Base-by-base conservation (phyloP, 2,113 vertebrate species). In the Tympanuchus pallidicinctus region DNA sequence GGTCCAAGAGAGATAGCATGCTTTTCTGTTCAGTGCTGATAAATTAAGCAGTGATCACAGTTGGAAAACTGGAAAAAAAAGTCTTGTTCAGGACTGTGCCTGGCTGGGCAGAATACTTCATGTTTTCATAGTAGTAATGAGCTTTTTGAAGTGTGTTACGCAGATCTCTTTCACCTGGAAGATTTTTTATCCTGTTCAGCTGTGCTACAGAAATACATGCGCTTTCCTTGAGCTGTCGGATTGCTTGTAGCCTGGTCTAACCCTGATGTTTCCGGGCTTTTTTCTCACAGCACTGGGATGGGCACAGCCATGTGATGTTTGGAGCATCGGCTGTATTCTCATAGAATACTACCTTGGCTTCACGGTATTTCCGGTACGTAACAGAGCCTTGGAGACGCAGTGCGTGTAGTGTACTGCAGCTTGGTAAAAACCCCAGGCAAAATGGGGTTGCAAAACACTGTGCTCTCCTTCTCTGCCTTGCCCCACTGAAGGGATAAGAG, bases 291-390 rank as follows among this genome's bases (percentile, higher is more conserved):
- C 98, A 52, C 93, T 99, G 48, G 98, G 98, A 52, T 99, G 98
- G 99, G 97, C 98, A 42, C 98, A 99, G 2, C 97, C 98, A 1
- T 98, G 98, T 92, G 98, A 99, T 47, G 98, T 99, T 47, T 99
- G 98, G 98, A 99, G 98, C 79, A 95, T 98, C 24, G 98, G 98
- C 12, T 99, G 98, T 65, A 98, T 99, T 86, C 97, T 99, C 76
- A 98, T 98, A 11, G 98, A 99, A 56, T 99, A 98, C 81, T 99
- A 98, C 79, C 97, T 99, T 32, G 98, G 99, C 65, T 98, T 98
- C 72, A 98, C 98, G 4, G 95, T 99, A 14, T 99, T 99, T 97
- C 99, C 98, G 93, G 98, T 99, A 94, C 77, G 95, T 90, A 59
- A 48, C 43, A n/a, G 22, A 42, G 3, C 16, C 40, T 36, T 16